Evolutionary conservation across 2,797 vertebrate genomes (phyloP).

Genomic region (Aeoliscus strigatus): DNA sequence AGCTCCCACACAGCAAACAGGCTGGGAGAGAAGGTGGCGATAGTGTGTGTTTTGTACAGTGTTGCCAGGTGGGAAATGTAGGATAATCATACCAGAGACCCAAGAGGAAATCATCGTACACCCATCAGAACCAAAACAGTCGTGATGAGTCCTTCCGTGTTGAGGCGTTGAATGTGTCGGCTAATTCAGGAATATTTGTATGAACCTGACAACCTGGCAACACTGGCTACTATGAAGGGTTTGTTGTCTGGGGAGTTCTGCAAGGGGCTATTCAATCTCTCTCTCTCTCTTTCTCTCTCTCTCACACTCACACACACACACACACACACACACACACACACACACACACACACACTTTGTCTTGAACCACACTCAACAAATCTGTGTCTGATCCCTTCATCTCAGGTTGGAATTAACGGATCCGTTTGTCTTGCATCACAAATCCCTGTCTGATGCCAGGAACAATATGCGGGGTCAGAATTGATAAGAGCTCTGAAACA

Average conservation of each 20-base stretch:
- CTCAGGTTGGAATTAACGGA: slow-evolving; percentile 45
- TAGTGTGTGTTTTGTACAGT: no score
- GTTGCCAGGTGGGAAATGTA: no score
- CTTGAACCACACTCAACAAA: slow-evolving; percentile 32
- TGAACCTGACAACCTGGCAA: no score
- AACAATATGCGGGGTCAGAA: not conserved
- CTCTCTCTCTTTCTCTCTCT: not conserved
- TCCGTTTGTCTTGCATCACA: slow-evolving; percentile 40
- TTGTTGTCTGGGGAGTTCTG: slow-evolving; percentile 33
- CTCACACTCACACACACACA: not conserved
- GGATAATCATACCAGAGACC: no score
- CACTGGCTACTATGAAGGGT: no score
- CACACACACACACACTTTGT: slow-evolving; percentile 18
- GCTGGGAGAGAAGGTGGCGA: slow-evolving; percentile 13
- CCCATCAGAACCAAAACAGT: no score
- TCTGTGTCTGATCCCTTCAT: slow-evolving; percentile 55
- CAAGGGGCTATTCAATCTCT: slow-evolving; percentile 14
- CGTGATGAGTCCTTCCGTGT: no score
- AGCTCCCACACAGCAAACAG: slow-evolving; percentile 44
- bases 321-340: no score
- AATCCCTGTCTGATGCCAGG: slow-evolving; percentile 3
- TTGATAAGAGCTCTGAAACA: not conserved
- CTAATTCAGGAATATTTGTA: slow-evolving; percentile 14
- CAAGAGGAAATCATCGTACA: no score
- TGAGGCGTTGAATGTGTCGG: no score